These are phyloP conservation scores for Setipinna tenuifilis DNA, from an alignment of 2,797 vertebrate species.

Conservation along the genomic window DNA sequence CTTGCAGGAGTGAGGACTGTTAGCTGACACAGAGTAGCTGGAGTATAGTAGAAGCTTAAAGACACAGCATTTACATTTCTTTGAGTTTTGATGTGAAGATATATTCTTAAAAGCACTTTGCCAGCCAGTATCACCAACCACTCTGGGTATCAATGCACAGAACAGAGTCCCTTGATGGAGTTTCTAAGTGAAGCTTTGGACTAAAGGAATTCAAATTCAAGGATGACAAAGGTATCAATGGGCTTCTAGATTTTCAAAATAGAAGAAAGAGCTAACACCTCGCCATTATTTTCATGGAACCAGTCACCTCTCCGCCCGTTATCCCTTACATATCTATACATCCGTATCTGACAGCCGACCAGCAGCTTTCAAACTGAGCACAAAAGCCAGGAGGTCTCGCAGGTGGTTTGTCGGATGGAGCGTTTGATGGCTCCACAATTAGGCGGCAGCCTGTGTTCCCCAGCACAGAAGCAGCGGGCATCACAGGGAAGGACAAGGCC, in stretches of 20 bases:
- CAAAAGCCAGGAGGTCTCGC: too few species aligned
- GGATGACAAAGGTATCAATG: too few species aligned
- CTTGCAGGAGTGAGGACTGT: background rate
- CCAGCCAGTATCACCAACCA: background rate
- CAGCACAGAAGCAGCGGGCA: background rate
- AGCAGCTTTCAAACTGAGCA: too few species aligned
- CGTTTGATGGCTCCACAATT: conserved; percentile 5
- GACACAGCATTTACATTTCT: background rate
- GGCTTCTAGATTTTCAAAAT: too few species aligned
- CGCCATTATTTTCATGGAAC: too few species aligned
- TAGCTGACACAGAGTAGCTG: background rate
- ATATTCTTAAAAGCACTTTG: background rate
- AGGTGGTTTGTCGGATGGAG: background rate
- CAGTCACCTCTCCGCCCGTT: too few species aligned
- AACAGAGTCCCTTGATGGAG: background rate
- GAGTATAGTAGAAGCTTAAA: background rate
- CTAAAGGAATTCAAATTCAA: too few species aligned
- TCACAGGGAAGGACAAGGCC: conserved; percentile 9
- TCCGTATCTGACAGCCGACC: too few species aligned
- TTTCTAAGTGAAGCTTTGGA: too few species aligned
- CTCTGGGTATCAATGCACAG: background rate
- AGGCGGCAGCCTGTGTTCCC: background rate
- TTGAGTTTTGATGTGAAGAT: background rate
- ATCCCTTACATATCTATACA: too few species aligned
- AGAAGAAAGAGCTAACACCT: too few species aligned